These are phyloP conservation scores for Trichechus manatus DNA, from an alignment of 2,113 vertebrate genomes.

Conservation along the genomic window DNA sequence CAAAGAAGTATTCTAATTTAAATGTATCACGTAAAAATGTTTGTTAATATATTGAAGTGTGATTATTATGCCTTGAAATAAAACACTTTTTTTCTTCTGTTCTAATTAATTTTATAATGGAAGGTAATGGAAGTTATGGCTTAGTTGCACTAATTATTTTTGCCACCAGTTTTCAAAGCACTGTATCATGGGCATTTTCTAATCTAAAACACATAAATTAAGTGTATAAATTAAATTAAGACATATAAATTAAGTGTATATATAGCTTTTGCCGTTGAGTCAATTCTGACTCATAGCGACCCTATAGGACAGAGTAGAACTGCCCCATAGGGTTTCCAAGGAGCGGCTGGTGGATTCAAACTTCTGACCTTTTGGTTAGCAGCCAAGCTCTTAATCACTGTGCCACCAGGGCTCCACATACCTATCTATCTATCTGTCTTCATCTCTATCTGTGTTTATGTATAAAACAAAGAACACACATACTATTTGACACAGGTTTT, in stretches of 20 bases:
- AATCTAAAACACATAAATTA: neutral
- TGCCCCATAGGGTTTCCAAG: no score
- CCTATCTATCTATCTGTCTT: no score
- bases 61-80: conserved; percentile 30
- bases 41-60: conserved; percentile 49
- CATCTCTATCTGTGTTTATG: no score
- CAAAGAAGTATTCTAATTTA: conserved; percentile 18
- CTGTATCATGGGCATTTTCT: neutral
- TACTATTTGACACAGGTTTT: neutral
- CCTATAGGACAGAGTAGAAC: no score
- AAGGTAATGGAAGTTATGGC: neutral
- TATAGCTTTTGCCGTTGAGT: no score
- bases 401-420: no score
- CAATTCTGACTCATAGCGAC: no score
- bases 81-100: conserved; percentile 37
- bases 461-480: neutral
- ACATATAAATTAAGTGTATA: neutral
- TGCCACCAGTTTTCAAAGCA: neutral
- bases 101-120: conserved; percentile 23
- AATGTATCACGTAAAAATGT: neutral
- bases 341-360: no score
- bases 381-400: no score
- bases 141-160: neutral
- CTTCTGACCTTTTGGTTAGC: no score
- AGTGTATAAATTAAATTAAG: no score